Evolutionary conservation across 2,888 invertebrate genomes (phyloP).

Genomic region (Tridacna gigas): DNA sequence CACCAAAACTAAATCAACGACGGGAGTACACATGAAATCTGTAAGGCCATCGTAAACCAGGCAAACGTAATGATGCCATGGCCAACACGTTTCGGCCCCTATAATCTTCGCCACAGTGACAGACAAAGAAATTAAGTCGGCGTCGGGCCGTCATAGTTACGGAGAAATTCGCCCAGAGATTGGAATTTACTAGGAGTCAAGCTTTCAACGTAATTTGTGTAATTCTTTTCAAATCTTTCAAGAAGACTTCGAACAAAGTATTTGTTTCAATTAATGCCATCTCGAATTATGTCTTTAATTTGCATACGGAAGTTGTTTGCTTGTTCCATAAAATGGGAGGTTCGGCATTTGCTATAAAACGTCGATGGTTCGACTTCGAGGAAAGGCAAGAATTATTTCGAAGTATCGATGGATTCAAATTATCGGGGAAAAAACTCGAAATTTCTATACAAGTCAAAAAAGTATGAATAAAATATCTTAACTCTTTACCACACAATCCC

Average conservation of each 20-base stretch:
- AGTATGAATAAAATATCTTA: too few species aligned
- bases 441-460: too few species aligned
- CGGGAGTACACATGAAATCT: too few species aligned
- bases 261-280: constrained; percentile 65
- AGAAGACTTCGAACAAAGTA: constrained; percentile 45
- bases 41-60: too few species aligned
- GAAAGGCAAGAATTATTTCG: too few species aligned
- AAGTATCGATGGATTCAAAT: too few species aligned
- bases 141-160: constrained; percentile 28
- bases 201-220: constrained; percentile 30
- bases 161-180: constrained; percentile 33
- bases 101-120: constrained; percentile 34
- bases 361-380: too few species aligned
- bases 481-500: too few species aligned
- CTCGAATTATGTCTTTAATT: constrained; percentile 63
- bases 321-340: constrained; percentile 10
- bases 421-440: too few species aligned
- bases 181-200: constrained; percentile 47
- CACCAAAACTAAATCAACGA: too few species aligned
- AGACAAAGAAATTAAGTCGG: constrained; percentile 41
- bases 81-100: constrained; percentile 30
- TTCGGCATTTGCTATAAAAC: neutral
- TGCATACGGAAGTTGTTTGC: constrained; percentile 38
- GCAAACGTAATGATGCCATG: neutral
- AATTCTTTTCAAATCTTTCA: constrained; percentile 54